Conservation (phyloP, 1,140 invertebrate species). For the Meloidogyne floridensis region DNA sequence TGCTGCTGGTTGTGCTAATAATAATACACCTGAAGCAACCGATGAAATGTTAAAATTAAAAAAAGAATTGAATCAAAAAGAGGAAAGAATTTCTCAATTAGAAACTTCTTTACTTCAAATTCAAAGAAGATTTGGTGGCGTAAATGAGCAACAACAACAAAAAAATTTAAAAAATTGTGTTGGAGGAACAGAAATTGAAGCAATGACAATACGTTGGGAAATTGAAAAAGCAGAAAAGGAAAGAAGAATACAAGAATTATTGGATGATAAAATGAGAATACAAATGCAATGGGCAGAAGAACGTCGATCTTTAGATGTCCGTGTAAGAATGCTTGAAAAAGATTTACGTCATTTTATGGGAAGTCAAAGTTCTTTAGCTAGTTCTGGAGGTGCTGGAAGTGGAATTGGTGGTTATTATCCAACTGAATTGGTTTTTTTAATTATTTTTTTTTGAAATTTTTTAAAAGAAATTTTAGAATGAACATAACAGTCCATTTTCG, state of each 20-base stretch:
- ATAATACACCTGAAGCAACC: background rate
- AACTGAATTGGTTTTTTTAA: background rate
- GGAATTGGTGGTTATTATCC: background rate
- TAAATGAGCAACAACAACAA: conserved; percentile 5
- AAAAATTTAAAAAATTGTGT: background rate
- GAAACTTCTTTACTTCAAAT: conserved; percentile 40
- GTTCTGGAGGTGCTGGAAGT: conserved; percentile 10
- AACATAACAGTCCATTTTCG: conserved; percentile 14
- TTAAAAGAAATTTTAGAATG: background rate
- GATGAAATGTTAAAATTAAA: conserved; percentile 42
- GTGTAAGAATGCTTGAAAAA: conserved; percentile 41
- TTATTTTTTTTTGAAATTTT: background rate
- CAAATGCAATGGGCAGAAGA: conserved; percentile 48
- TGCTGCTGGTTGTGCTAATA: background rate
- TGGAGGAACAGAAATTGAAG: conserved; percentile 23
- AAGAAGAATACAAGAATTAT: conserved; percentile 39
- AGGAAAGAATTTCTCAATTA: conserved; percentile 44
- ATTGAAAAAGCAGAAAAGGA: conserved; percentile 46
- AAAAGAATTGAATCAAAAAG: conserved; percentile 38
- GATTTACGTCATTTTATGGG: conserved; percentile 38
- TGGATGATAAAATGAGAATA: conserved; percentile 45
- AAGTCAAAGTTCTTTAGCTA: conserved; percentile 28
- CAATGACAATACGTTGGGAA: conserved; percentile 29
- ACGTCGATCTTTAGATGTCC: conserved; percentile 38
- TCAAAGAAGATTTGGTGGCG: conserved; percentile 37